Percentiles rank a stretch among this genome's conserved stretches.
phyloP scores from a whole-genome alignment of 2,888 invertebrate species.

The Zelleria hepariella region DNA sequence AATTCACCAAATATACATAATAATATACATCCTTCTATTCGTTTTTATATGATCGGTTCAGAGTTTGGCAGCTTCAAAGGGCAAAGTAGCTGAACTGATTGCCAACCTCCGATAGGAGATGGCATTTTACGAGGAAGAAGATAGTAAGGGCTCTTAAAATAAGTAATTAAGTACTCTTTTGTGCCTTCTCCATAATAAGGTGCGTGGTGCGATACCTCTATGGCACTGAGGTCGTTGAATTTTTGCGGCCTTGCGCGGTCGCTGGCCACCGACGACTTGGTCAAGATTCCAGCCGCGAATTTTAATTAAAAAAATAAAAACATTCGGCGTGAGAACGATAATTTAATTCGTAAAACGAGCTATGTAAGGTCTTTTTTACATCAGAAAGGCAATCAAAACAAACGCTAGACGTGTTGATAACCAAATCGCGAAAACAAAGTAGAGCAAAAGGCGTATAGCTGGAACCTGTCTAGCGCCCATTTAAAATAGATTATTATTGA shows the following conservation, averaged over 20 bases:
- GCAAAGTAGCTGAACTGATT: too few relatives aligned
- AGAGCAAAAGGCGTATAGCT: not conserved
- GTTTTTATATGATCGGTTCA: too few relatives aligned
- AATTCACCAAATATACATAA: too few relatives aligned
- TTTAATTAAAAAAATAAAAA: not conserved
- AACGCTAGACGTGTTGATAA: not conserved
- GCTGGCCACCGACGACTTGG: constrained; percentile 55
- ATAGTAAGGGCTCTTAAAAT: too few relatives aligned
- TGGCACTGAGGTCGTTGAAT: constrained; percentile 59
- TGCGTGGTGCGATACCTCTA: constrained; percentile 5
- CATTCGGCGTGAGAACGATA: not conserved
- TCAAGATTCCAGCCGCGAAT: not conserved
- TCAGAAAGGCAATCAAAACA: not conserved
- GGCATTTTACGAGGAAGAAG: too few relatives aligned
- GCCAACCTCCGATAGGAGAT: too few relatives aligned
- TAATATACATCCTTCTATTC: too few relatives aligned
- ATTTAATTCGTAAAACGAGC: not conserved
- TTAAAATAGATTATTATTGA: not conserved
- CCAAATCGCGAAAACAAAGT: not conserved
- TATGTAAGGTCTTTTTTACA: not conserved
- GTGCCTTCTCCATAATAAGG: not conserved
- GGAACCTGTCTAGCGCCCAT: not conserved
- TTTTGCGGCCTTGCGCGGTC: constrained; percentile 66
- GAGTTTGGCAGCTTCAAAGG: too few relatives aligned
- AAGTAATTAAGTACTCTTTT: too few relatives aligned